Conservation (phyloP, 2,113 vertebrate genomes). For the Tetrao urogallus region DNA sequence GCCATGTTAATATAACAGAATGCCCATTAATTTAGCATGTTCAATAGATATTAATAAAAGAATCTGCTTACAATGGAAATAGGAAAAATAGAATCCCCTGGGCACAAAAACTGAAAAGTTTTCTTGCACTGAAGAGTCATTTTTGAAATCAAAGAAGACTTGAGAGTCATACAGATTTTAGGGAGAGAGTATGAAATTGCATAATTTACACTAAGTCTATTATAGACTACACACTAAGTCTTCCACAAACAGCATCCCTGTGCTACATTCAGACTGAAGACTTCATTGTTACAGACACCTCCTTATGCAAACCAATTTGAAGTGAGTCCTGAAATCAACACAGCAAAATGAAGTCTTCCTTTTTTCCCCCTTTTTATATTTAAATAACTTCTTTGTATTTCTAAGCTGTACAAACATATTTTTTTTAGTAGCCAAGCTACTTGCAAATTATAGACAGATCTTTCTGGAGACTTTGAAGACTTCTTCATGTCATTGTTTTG, state of each 20-base stretch:
- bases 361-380: neutral
- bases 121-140: neutral
- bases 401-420: neutral
- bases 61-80: neutral
- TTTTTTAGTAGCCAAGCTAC: neutral
- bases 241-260: neutral
- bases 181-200: neutral
- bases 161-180: neutral
- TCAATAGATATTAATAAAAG: neutral
- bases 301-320: neutral
- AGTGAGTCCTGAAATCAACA: neutral
- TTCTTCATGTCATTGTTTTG: fast-evolving
- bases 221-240: neutral
- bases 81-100: neutral
- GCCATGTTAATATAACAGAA: neutral
- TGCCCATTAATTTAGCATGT: neutral
- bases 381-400: neutral
- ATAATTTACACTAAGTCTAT: neutral
- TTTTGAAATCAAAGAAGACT: neutral
- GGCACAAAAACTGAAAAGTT: neutral
- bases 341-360: neutral
- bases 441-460: neutral
- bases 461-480: fast-evolving
- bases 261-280: neutral
- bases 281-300: neutral